Conservation (phyloP, 2,888 invertebrate genomes). For the Melanophora roralis region DNA sequence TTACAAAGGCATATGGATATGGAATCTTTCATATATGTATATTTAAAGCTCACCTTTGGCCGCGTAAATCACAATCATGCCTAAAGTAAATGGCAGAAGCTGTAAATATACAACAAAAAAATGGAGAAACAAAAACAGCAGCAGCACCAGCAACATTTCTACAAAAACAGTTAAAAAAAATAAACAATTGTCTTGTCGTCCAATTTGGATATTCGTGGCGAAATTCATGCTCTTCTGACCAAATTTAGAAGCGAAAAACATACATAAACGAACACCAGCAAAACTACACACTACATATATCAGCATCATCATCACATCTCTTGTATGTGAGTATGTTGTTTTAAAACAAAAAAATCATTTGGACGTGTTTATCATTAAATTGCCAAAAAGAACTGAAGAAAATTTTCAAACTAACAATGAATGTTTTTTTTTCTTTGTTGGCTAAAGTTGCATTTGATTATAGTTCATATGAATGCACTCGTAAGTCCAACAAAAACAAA, state of each 20-base stretch:
- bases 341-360: constrained; percentile 47
- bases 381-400: constrained; percentile 32
- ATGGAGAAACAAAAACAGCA: constrained; percentile 6
- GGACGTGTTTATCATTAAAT: constrained; percentile 62
- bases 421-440: too few relatives aligned
- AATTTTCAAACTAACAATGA: constrained; percentile 25
- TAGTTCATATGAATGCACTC: constrained; percentile 9
- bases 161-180: constrained; percentile 35
- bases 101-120: constrained; percentile 12
- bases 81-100: constrained; percentile 57
- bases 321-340: constrained; percentile 10
- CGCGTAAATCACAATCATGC: constrained; percentile 59
- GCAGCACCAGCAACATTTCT: constrained; percentile 13
- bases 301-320: background rate
- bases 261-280: constrained; percentile 33
- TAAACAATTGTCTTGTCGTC: constrained; percentile 58
- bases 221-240: constrained; percentile 58
- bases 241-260: constrained; percentile 51
- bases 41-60: constrained; percentile 45
- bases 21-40: too few relatives aligned
- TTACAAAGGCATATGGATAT: too few relatives aligned
- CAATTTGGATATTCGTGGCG: constrained; percentile 58
- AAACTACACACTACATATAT: too few relatives aligned
- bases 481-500: background rate
- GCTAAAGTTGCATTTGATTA: constrained; percentile 6